Base-by-base conservation (phyloP, 35 echinoderm and acorn worm species). In the Heliocidaris tuberculata region DNA sequence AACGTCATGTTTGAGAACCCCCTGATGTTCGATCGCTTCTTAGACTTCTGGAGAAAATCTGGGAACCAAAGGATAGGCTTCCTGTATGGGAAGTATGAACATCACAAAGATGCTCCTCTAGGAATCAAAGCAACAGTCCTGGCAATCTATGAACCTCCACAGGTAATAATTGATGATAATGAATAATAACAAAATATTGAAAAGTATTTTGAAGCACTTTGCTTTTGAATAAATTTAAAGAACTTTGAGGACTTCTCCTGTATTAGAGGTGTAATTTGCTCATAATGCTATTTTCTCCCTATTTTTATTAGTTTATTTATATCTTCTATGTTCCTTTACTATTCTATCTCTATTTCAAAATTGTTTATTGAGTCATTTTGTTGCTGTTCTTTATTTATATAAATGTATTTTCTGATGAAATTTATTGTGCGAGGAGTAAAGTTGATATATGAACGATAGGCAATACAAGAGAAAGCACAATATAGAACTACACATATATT, bases 1-100 rank as follows among this genome's bases (percentile, higher is more conserved):
- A 99, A 99, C 65, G 95, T 99, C 5, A 99, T 99, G 98, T 99
- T 99, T 97, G 97, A 99, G 91, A 99, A 99, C 92, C 95, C 96
- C 19, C 47, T 60, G 17, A 96, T 99, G 97, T 96, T 99, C 71
- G 97, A 99, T 24, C 94, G 94, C 29, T 97, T 99, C 50, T 49
- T 99, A 59, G 98, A 99, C 94, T 99, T 97, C 94, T 99, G 98
- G 98, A 88, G 98, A 31, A 97, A 99, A 88, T 96, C 97, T 17
- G 98, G 98, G 30, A 94, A 96, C 86, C 98, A 99, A 93, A 95
- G 98, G 61, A 95, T 97, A 31, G 98, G 98, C 21, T 92, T 95
- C 49, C 95, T 98, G 32, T 97, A 96, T 54, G 98, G 98, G 9
- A 92, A 71, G 24, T 99, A 99, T 94, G 98, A 99, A 31, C 92